These are phyloP conservation scores for Nasonia longicornis DNA, from an alignment of 1,140 invertebrate species.

Conservation along the genomic window DNA sequence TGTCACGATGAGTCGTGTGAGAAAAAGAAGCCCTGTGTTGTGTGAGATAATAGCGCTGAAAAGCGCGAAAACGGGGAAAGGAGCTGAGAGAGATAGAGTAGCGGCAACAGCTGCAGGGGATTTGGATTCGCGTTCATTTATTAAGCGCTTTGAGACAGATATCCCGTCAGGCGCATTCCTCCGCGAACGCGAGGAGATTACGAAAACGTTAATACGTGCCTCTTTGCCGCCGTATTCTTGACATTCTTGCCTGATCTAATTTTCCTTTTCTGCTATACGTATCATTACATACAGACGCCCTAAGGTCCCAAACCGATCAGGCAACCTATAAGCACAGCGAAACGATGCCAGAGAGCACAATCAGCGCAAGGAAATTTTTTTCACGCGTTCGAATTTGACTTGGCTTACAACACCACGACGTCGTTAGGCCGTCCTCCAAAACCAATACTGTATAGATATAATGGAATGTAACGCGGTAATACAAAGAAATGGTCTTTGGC, in stretches of 20 bases:
- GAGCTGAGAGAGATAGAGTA: not conserved
- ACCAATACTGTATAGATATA: not conserved
- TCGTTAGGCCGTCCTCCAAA: constrained; percentile 25
- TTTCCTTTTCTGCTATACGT: not conserved
- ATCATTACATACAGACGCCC: too few species aligned
- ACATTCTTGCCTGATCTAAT: constrained; percentile 12
- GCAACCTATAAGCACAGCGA: constrained; percentile 22
- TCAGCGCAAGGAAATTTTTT: not conserved
- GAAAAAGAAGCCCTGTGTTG: too few species aligned
- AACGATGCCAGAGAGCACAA: too few species aligned
- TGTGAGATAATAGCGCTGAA: too few species aligned
- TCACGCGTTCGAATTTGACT: not conserved
- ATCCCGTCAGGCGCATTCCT: not conserved
- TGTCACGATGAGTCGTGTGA: too few species aligned
- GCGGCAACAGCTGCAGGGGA: not conserved
- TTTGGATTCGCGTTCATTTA: not conserved
- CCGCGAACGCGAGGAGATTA: not conserved
- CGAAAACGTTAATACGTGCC: constrained; percentile 3
- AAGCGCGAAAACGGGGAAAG: not conserved
- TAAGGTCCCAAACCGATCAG: constrained; percentile 11
- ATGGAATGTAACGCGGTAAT: constrained; percentile 11
- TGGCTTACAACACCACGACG: not conserved
- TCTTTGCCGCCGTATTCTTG: not conserved
- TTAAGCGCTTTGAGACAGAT: not conserved
- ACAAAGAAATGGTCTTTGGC: not conserved